These are phyloP conservation scores for Poecilus cupreus DNA, from an alignment of 2,888 invertebrate genomes.

Conservation along the genomic window DNA sequence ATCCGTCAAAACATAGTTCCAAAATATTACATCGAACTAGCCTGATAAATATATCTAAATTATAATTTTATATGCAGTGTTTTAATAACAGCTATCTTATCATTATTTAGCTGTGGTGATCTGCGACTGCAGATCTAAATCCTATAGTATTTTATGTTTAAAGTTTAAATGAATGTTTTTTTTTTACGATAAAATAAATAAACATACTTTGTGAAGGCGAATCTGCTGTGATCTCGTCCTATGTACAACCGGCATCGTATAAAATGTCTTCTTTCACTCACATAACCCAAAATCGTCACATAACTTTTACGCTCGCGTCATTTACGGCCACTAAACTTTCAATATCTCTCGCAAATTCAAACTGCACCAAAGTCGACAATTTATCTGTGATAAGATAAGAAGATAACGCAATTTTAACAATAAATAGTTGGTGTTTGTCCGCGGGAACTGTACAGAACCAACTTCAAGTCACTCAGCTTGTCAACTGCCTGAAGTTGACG, in stretches of 20 bases:
- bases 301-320: background rate
- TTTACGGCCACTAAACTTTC: background rate
- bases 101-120: too few relatives aligned
- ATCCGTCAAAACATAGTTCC: too few relatives aligned
- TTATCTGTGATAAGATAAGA: conserved; percentile 1
- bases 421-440: background rate
- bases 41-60: too few relatives aligned
- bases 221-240: conserved; percentile 13
- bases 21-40: too few relatives aligned
- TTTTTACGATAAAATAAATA: background rate
- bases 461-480: background rate
- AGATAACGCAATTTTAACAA: background rate
- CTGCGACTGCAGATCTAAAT: too few relatives aligned
- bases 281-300: conserved; percentile 12
- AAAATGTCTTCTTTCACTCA: background rate
- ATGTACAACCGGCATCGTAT: conserved; percentile 31
- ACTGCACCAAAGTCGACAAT: background rate
- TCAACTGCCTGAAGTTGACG: background rate
- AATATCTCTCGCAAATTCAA: background rate
- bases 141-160: too few relatives aligned
- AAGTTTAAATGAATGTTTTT: too few relatives aligned
- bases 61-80: too few relatives aligned
- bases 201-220: conserved; percentile 36
- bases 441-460: background rate
- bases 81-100: too few relatives aligned